Evolutionary conservation across 2,888 invertebrate species (phyloP), one percentile per base, ranked within the genome.

Genomic region (Graphium colonna): DNA sequence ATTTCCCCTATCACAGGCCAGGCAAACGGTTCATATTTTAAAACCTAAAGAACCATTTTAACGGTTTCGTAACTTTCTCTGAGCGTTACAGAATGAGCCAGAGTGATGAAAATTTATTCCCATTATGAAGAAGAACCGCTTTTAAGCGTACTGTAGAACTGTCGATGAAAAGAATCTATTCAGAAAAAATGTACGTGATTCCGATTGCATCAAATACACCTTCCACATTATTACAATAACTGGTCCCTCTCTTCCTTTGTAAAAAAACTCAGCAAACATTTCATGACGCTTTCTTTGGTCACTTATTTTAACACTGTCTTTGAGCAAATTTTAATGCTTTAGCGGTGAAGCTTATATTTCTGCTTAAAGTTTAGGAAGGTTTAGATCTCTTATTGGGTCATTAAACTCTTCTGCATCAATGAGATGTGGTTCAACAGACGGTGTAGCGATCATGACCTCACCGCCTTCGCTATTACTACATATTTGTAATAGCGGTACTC

Each of bases 121-220:
- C 15, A 39, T 39, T 39, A 3, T 39, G 39, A 15, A 39, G 15
- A 7, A 39, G 15, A 39, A 39, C 15, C 3, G 39, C 21, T 16
- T 46, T 44, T 31, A 44, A 31, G 17, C 39, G 5, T 36, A 1
- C 5, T 36, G 12, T 16, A 36, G 36, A 45, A 1, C 10, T 44
- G 16, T 44, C 33, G 18, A 18, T 17, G n/a, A 33, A 33, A 33
- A 33, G 33, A 9, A 1, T 3, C 9, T 9, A 33, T 9, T 33
- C 33, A 33, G 33, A n/a, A 40, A 59, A 45, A 12, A 56, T 40
- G 31, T 52, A 60, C 4, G 59, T 57, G 0, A 60, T 61, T 8
- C 61, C 60, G 13, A 61, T 58, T 59, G 51, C 55, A 49, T 60
- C 56, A 57, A 65, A 63, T 52, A 66, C 40, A 64, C 48, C 60